phyloP scores from a whole-genome alignment of 2,797 vertebrate species.

The Borostomias antarcticus region DNA sequence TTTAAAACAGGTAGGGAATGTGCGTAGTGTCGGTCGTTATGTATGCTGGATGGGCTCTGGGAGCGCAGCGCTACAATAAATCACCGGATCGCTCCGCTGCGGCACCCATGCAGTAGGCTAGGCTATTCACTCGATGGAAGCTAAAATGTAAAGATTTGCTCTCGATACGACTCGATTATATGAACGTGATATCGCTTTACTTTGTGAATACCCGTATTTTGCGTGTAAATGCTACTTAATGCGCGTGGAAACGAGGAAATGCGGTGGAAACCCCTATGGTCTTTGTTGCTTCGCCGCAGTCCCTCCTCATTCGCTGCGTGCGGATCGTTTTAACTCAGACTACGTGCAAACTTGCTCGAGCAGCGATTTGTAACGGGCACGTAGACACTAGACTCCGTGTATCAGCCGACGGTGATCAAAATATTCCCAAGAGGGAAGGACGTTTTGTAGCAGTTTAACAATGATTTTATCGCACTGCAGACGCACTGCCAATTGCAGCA shows the following conservation, averaged over 20 bases:
- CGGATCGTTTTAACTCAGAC: conserved; percentile 53
- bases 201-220: background rate
- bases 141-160: background rate
- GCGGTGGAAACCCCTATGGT: conserved; percentile 33
- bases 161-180: background rate
- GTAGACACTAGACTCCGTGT: conserved; percentile 69
- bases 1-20: conserved; percentile 61
- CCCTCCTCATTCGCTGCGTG: conserved; percentile 18
- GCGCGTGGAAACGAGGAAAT: conserved; percentile 9
- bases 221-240: background rate
- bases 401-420: conserved; percentile 76
- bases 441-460: conserved; percentile 56
- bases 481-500: background rate
- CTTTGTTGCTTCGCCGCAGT: conserved; percentile 60
- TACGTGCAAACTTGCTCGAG: conserved; percentile 78
- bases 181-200: background rate
- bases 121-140: background rate
- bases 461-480: conserved; percentile 57
- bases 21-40: conserved; percentile 8
- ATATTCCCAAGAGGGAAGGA: conserved; percentile 59
- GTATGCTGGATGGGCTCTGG: background rate
- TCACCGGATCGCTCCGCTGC: conserved; percentile 17
- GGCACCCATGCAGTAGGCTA: conserved; percentile 15
- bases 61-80: conserved; percentile 32
- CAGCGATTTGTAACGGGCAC: conserved; percentile 69